Conservation (phyloP, 2,888 invertebrate species). For the Aethes cnicana region DNA sequence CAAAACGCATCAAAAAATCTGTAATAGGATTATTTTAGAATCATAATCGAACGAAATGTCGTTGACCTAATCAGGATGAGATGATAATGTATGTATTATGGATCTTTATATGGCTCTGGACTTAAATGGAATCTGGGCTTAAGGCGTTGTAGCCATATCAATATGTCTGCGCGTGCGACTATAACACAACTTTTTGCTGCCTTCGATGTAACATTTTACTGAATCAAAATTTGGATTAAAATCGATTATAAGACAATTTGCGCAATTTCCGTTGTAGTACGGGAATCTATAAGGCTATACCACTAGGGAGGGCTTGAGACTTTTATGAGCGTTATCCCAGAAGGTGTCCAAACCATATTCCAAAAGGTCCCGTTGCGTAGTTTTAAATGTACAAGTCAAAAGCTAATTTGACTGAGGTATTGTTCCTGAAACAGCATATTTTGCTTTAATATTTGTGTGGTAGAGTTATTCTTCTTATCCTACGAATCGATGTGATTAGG, state of each 20-base stretch:
- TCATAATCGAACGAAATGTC: constrained; percentile 28
- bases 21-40: constrained; percentile 12
- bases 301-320: no score
- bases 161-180: constrained; percentile 30
- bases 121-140: constrained; percentile 53
- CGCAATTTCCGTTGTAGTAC: constrained; percentile 8
- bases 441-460: no score
- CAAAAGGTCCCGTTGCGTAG: no score
- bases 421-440: no score
- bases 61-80: constrained; percentile 36
- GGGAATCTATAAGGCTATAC: no score
- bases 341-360: no score
- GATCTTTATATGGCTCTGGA: constrained; percentile 36
- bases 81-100: constrained; percentile 30
- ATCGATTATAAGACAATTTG: not conserved
- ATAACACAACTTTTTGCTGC: constrained; percentile 25
- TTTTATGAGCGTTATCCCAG: no score
- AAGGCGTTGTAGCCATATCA: constrained; percentile 31
- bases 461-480: no score
- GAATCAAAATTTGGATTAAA: not conserved
- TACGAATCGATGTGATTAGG: no score
- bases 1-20: constrained; percentile 29
- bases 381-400: no score
- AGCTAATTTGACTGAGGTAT: no score
- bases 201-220: constrained; percentile 15